Conservation (phyloP, 1,140 invertebrate genomes). For the Thaumetopoea pityocampa region DNA sequence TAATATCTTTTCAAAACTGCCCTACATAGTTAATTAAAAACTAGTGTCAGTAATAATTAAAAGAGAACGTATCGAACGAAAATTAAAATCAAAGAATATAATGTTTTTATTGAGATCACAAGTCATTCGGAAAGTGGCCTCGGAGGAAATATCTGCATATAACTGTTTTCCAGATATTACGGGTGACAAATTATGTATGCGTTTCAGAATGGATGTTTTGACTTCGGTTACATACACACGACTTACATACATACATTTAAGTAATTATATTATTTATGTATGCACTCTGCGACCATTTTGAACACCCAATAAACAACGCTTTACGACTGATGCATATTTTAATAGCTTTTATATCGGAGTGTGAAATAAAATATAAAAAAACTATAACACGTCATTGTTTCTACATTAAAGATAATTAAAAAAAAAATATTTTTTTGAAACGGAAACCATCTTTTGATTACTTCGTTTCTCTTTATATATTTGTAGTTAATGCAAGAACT, state of each 20-base stretch:
- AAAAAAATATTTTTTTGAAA: too few relatives aligned
- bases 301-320: slow-evolving; percentile 11
- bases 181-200: slow-evolving; percentile 23
- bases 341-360: slow-evolving; percentile 1
- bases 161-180: slow-evolving; percentile 11
- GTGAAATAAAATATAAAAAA: slow-evolving; percentile 9
- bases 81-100: slow-evolving; percentile 9
- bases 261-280: slow-evolving; percentile 19
- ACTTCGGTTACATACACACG: slow-evolving; percentile 14
- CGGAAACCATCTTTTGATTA: too few relatives aligned
- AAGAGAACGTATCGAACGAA: too few relatives aligned
- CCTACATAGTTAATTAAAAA: too few relatives aligned
- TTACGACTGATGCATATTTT: slow-evolving; percentile 3
- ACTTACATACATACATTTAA: slow-evolving; percentile 17
- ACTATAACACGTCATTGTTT: too few relatives aligned
- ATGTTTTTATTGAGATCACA: slow-evolving; percentile 18
- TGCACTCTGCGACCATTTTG: slow-evolving; percentile 16
- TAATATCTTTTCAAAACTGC: too few relatives aligned
- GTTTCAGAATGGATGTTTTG: slow-evolving; percentile 23
- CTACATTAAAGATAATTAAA: too few relatives aligned
- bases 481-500: too few relatives aligned
- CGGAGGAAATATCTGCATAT: slow-evolving; percentile 6
- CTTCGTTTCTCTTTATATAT: too few relatives aligned
- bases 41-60: too few relatives aligned
- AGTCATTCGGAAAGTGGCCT: slow-evolving; percentile 3